Conservation (phyloP, 2,888 invertebrate genomes). For the Liposcelis brunnea region DNA sequence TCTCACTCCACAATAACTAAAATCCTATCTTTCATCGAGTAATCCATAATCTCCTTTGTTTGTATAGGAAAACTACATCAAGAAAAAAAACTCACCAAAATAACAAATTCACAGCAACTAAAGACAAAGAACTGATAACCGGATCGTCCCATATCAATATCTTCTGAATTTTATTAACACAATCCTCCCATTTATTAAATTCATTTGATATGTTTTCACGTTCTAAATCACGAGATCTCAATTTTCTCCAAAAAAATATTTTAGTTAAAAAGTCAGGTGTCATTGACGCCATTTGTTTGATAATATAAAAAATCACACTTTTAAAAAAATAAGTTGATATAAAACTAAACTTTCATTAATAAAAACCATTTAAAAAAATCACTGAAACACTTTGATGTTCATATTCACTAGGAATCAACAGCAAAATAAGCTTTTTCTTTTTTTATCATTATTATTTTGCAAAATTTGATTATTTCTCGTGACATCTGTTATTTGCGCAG, state of each 20-base stretch:
- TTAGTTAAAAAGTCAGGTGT: slow-evolving; percentile 5
- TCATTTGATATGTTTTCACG: too few species aligned
- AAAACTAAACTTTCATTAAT: slow-evolving; percentile 13
- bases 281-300: slow-evolving; percentile 10
- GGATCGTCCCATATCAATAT: slow-evolving; percentile 27
- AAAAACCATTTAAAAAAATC: too few species aligned
- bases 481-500: too few species aligned
- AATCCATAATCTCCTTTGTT: background rate
- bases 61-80: background rate
- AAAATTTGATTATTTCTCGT: too few species aligned
- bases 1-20: too few species aligned
- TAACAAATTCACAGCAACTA: slow-evolving; percentile 25
- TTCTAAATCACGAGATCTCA: too few species aligned
- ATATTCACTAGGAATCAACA: too few species aligned
- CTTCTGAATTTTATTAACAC: slow-evolving; percentile 18
- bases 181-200: slow-evolving; percentile 15
- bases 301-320: background rate
- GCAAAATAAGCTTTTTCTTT: too few species aligned
- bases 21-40: too few species aligned
- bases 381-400: too few species aligned
- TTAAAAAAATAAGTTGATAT: slow-evolving; percentile 9
- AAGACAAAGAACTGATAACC: slow-evolving; percentile 22
- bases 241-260: too few species aligned
- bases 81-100: slow-evolving; percentile 25
- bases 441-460: too few species aligned